phyloP scores from a whole-genome alignment of 2,113 vertebrate species.

The Struthio camelus region DNA sequence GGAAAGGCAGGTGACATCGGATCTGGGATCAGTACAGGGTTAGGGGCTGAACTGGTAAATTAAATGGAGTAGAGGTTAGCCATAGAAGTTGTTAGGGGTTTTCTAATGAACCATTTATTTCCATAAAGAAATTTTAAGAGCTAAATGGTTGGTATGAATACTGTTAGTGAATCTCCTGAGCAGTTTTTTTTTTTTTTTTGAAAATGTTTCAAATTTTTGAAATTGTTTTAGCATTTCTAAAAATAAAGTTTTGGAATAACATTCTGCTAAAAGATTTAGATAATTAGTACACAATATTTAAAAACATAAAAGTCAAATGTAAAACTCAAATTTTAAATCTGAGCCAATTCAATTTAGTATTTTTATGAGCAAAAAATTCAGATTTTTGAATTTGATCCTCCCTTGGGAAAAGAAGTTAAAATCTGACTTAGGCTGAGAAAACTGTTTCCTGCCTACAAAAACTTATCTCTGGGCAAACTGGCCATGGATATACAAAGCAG shows the following conservation, averaged over 20 bases:
- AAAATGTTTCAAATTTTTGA: background rate
- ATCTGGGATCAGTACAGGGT: background rate
- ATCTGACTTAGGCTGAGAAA: background rate
- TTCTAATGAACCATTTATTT: background rate
- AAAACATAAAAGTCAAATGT: background rate
- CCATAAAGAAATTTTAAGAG: background rate
- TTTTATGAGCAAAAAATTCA: background rate
- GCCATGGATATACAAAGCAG: background rate
- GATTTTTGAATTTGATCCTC: background rate
- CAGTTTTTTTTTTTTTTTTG: background rate
- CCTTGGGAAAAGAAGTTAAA: background rate
- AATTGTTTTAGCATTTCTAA: background rate
- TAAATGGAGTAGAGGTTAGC: background rate
- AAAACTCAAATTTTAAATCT: background rate
- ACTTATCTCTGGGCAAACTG: background rate
- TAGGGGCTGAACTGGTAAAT: background rate
- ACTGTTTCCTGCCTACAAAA: background rate
- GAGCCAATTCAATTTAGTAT: background rate
- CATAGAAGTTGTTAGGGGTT: background rate
- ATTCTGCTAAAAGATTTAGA: background rate
- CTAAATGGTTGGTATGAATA: background rate
- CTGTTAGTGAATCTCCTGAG: background rate
- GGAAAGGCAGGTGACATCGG: background rate
- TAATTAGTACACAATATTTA: background rate
- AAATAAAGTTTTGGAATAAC: background rate